Base-by-base conservation (phyloP, 2,888 invertebrate species). In the Thera britannica region DNA sequence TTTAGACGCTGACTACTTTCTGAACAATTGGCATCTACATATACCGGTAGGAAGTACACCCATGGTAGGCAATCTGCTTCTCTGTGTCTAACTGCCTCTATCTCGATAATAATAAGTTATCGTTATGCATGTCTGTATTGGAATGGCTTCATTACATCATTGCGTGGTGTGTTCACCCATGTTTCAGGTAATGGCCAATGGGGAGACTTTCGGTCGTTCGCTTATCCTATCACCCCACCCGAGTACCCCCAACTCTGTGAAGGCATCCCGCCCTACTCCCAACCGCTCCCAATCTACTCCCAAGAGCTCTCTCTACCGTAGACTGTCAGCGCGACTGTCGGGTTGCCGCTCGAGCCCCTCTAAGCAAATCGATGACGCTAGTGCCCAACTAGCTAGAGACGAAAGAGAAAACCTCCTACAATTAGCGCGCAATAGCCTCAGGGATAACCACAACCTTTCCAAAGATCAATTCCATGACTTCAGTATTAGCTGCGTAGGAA, bases 141-240 rank as follows among this genome's bases (percentile, higher is more conserved):
- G 93, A 93, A 93, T 93, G 93, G 93, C 93, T 93, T 93, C 92
- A 93, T 89, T 92, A 93, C 93, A 93, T 93, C 93, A 93, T 93
- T 92, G 93, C 93, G 93, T 93, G 92, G 93, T 93, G 93, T 93
- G 93, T 93, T 94, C 94, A 92, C 94, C 89, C 95, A 94, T 94
- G 94, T 95, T 95, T 94, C 95, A 95, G 95, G 95, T 95, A 87
- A 94, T 95, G 95, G 95, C 95, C 92, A 95, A 95, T 91, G 94
- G 94, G 90, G 95, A 95, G 94, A 94, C 94, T 93, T 95, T 94
- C 94, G 94, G 94, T 92, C 93, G 94, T 93, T 94, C 94, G 94
- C 94, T 93, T 94, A 94, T 94, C 94, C 93, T 92, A 72, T 93
- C 93, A 72, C 92, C 93, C 71, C 90, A 83, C 77, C 88, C 88